A percentile compares a stretch with the other conserved stretches of the same genome.
Conservation (phyloP, 2,113 vertebrate species). For the Cettia cetti region DNA sequence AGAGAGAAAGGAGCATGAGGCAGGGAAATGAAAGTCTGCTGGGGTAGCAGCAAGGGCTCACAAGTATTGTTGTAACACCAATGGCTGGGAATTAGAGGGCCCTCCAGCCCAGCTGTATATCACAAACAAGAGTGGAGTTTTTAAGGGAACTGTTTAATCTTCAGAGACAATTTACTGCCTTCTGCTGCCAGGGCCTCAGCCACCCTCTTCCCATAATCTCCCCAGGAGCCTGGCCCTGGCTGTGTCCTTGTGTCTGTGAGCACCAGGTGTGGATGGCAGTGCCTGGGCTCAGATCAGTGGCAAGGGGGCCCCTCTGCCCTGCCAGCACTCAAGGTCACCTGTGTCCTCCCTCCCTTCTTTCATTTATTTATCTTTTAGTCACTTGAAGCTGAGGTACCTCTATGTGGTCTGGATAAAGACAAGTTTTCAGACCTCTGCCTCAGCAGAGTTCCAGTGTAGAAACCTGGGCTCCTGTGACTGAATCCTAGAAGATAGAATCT, state of each 20-base stretch:
- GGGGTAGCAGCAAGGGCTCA: neutral
- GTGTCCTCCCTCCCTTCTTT: neutral
- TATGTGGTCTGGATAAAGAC: neutral
- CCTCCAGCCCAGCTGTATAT: neutral
- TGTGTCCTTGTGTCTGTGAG: rapidly evolving
- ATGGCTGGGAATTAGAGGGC: neutral
- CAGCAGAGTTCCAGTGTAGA: neutral
- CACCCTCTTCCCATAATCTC: neutral
- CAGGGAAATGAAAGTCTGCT: neutral
- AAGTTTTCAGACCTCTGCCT: neutral
- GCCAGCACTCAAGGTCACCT: neutral
- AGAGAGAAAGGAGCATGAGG: neutral
- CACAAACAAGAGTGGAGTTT: neutral
- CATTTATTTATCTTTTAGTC: neutral
- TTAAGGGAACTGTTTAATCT: neutral
- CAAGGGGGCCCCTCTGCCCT: rapidly evolving
- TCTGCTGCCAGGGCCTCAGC: neutral
- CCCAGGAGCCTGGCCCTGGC: neutral
- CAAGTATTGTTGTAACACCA: neutral
- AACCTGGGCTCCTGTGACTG: neutral
- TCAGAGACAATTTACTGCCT: neutral
- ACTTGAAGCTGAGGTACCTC: neutral
- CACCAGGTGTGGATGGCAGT: neutral
- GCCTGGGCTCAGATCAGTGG: rapidly evolving
- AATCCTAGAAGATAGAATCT: neutral